Base-by-base conservation (phyloP, 1,140 invertebrate species). In the Aphaenogaster floridana region DNA sequence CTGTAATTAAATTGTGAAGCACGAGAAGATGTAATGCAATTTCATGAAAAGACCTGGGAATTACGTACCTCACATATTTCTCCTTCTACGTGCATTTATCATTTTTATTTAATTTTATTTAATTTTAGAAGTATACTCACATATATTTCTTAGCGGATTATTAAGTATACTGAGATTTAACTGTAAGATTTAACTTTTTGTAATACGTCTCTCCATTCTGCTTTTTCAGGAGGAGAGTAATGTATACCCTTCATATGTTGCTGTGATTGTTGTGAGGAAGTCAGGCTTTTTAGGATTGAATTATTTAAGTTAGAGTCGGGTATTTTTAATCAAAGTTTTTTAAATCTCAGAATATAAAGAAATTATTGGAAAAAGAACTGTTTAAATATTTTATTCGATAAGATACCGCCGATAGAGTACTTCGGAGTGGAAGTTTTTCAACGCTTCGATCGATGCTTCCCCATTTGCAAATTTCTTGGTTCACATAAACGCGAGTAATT, bases 401-500 rank as follows among this genome's bases (percentile, higher is more conserved):
- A 76, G n/a, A 59, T n/a, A 66, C 11, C 54, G 21, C 8, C 17
- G 39, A 8, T 54, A n/a, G 4, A 13, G 13, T 54, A 28, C 28
- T 28, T 28, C 28, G 28, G 28, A 28, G 13, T 54, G 6, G 8
- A 78, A 59, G 50, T 71, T 52, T 3, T 42, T 50, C 13, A 64
- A 48, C 21, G 34, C 61, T 15, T n/a, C 21, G 28, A 76, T n/a
- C 45, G 9, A 15, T 8, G 39, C 13, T 0, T 9, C 36, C 6
- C 36, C 15, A 48, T 61, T 76, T 57, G 13, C n/a, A 13, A 17
- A 17, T 36, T 21, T 36, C n/a, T 48, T 28, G 57, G 68, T 63
- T 21, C 48, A 17, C 28, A 17, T 6, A 34, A 52, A 83, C 48
- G 77, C 28, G 9, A 77, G 54, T 48, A 83, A 45, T 79, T 84